Percentiles rank a stretch among this genome's conserved stretches.
phyloP scores from a whole-genome alignment of 2,797 vertebrate species.

The Lerista edwardsae region DNA sequence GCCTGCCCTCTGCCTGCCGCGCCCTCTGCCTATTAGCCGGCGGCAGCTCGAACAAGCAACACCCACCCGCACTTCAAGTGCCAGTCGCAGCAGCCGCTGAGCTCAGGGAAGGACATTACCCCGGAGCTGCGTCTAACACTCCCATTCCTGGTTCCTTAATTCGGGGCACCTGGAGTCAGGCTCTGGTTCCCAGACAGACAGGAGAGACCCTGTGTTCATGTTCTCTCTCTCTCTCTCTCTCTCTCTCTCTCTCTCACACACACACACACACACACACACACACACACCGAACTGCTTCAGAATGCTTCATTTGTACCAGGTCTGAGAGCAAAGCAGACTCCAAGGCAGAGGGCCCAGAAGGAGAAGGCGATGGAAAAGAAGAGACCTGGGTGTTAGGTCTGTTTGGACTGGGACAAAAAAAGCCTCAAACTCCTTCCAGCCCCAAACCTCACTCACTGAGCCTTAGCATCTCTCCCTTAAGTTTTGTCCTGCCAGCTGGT shows the following conservation, averaged over 20 bases:
- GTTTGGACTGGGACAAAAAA: too few relatives aligned
- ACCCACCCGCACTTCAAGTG: not conserved
- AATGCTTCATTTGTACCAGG: not conserved
- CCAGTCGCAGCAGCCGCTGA: not conserved
- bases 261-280: too few relatives aligned
- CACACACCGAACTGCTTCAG: not conserved
- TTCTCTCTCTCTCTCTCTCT: too few relatives aligned
- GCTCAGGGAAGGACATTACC: not conserved
- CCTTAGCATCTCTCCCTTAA: not conserved
- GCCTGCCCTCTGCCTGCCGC: conserved; percentile 31
- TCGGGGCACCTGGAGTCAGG: not conserved
- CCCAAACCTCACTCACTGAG: not conserved
- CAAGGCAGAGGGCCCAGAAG: not conserved
- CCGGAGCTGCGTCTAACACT: too few relatives aligned
- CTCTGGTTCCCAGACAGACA: not conserved
- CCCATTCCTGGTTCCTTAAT: not conserved
- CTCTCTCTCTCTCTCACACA: too few relatives aligned
- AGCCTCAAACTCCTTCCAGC: not conserved
- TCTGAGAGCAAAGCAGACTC: not conserved
- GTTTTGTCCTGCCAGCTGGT: not conserved
- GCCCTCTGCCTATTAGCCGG: conserved; percentile 12
- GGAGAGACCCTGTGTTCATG: not conserved
- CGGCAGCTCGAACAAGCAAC: not conserved
- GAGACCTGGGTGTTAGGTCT: too few relatives aligned
- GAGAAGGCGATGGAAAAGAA: not conserved